Percentiles rank a stretch among this genome's conserved stretches.
Evolutionary conservation across 1,140 invertebrate species (phyloP).

Genomic region (Camponotus floridanus): DNA sequence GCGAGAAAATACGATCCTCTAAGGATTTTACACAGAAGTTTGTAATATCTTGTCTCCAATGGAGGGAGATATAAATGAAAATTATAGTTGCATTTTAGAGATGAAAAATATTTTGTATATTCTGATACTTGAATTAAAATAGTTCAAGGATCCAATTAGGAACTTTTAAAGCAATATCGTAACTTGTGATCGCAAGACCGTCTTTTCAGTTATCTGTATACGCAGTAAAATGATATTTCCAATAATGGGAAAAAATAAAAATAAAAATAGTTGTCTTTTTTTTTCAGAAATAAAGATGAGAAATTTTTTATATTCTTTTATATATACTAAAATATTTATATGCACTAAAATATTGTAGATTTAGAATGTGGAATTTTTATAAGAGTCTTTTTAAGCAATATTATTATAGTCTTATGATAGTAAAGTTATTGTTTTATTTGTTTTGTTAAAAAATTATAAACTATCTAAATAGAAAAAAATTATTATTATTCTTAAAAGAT

Average conservation of each 20-base stretch:
- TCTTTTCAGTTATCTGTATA: background rate
- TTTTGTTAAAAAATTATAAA: background rate
- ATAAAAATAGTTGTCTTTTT: slow-evolving; percentile 14
- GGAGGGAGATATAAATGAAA: slow-evolving; percentile 11
- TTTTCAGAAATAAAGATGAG: background rate
- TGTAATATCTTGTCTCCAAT: slow-evolving; percentile 1
- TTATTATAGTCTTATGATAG: background rate
- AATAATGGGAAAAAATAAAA: background rate
- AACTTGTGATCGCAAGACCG: background rate
- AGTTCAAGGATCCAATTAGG: background rate
- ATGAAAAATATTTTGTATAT: slow-evolving; percentile 3
- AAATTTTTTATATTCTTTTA: slow-evolving; percentile 13
- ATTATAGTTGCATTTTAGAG: background rate
- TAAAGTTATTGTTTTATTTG: background rate
- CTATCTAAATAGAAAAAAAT: background rate
- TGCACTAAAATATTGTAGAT: background rate
- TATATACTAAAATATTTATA: too few relatives aligned
- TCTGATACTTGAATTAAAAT: background rate
- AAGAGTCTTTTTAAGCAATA: background rate
- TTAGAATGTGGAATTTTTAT: background rate
- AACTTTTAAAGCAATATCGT: background rate
- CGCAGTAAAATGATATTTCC: background rate
- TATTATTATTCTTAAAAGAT: background rate
- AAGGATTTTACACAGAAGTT: background rate
- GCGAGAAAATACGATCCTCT: background rate